Base-by-base conservation (phyloP, 2,113 vertebrate species). In the Rynchops niger region DNA sequence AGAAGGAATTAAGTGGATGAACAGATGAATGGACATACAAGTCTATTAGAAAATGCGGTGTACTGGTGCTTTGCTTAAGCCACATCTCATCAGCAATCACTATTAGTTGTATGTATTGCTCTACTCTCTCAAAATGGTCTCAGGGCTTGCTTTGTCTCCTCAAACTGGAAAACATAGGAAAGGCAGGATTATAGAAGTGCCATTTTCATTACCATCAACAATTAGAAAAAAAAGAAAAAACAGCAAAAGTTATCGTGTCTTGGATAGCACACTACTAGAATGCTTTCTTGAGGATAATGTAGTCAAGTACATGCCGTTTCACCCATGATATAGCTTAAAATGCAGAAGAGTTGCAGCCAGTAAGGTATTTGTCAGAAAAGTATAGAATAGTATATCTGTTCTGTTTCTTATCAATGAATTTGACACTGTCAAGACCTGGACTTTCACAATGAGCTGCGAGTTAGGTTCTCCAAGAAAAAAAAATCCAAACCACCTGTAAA, bases 41-140 rank as follows among this genome's bases (percentile, higher is more conserved):
- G 50, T 43, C 34, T 55, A 9, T 40, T 32, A 32, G 32, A 43
- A 88, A 65, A 76, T 30, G 19, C 17, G 58, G 34, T 3, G 5
- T 63, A 29, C 38, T 19, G 6, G 15, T 79, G 49, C 30, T 22
- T 76, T 53, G 50, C 38, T 81, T 76, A 38, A 66, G 43, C 30
- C 38, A 17, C 12, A 23, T 76, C 42, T 38, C 2, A 0, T 45
- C 63, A 86, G n/a, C 38, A 59, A 15, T 36, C 0, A 0, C 25
- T 58, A 0, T 36, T 27, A 36, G 42, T 16, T 59, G 11, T 56
- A 7, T n/a, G 6, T 29, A 32, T 58, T 25, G 32, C 43, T 56
- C 27, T 56, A 5, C 36, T 90, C 26, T 34, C 11, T 85, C 55
- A 26, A 19, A 74, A 38, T n/a, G 15, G n/a, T 69, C n/a, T 70